Evolutionary conservation across 1,140 invertebrate species (phyloP).

Genomic region (Ceratina japonica): DNA sequence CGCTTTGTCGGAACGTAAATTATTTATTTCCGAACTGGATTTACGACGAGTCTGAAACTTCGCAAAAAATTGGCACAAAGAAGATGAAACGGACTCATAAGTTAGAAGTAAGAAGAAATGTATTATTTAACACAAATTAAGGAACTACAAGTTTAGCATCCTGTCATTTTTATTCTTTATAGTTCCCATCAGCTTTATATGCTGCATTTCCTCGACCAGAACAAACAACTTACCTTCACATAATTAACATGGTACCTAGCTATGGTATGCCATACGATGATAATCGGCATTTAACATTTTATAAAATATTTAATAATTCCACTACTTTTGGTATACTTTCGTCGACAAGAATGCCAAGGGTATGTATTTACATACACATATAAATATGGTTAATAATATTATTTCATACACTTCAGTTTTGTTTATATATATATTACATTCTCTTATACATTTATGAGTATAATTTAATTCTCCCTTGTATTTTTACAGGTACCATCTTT

Average conservation of each 20-base stretch:
- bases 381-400: too few species aligned
- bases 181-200: constrained; percentile 78
- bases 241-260: constrained; percentile 82
- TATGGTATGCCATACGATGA: constrained; percentile 66
- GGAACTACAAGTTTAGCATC: constrained; percentile 9
- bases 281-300: constrained; percentile 69
- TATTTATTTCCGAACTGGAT: constrained; percentile 81
- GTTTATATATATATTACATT: background rate
- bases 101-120: constrained; percentile 73
- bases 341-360: constrained; percentile 79
- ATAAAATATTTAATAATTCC: constrained; percentile 64
- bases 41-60: constrained; percentile 67
- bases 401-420: background rate
- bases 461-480: background rate
- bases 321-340: constrained; percentile 82
- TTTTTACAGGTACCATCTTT: constrained; percentile 85
- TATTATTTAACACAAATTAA: too few species aligned
- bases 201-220: constrained; percentile 73
- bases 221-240: constrained; percentile 80
- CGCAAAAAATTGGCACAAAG: constrained; percentile 82
- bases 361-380: constrained; percentile 59
- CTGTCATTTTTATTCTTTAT: constrained; percentile 18
- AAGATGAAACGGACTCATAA: constrained; percentile 86
- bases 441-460: constrained; percentile 1
- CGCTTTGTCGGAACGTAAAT: constrained; percentile 63